Conservation (phyloP, 2,888 invertebrate species). For the Malachius bipustulatus region DNA sequence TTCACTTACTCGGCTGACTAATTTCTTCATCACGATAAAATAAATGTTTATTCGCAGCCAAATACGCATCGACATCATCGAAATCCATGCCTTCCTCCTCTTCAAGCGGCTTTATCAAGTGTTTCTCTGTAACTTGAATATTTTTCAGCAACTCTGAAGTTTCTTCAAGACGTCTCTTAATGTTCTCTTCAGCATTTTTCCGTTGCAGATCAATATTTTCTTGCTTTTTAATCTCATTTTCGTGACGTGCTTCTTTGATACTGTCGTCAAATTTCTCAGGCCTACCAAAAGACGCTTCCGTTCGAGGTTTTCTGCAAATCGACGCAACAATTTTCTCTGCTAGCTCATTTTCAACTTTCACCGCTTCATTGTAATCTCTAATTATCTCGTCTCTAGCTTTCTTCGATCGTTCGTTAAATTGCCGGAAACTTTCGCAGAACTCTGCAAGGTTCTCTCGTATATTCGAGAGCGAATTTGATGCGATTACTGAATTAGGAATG, state of each 20-base stretch:
- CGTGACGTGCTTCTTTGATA: conserved; percentile 21
- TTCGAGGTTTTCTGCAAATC: not conserved
- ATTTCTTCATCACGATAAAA: not conserved
- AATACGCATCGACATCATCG: conserved; percentile 3
- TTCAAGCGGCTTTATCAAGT: conserved; percentile 11
- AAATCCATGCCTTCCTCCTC: conserved; percentile 14
- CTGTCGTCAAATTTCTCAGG: too few relatives aligned
- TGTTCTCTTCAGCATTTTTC: conserved; percentile 13
- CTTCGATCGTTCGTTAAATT: conserved; percentile 19
- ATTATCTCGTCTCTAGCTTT: conserved; percentile 22
- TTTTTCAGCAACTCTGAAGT: conserved; percentile 10
- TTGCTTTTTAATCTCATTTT: conserved; percentile 8
- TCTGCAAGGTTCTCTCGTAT: conserved; percentile 19
- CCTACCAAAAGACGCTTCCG: not conserved
- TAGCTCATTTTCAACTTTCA: conserved; percentile 22
- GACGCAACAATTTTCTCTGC: not conserved
- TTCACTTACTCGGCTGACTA: too few relatives aligned
- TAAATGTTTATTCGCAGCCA: conserved; percentile 4
- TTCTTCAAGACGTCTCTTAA: conserved; percentile 16
- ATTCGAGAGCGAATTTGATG: conserved; percentile 23
- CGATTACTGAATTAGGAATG: conserved; percentile 18
- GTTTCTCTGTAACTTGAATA: conserved; percentile 10
- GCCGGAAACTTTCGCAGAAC: conserved; percentile 18
- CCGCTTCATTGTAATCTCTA: conserved; percentile 26
- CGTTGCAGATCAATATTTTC: conserved; percentile 9